Conservation (phyloP, 2,888 invertebrate species). For the Cheilosia vernalis region DNA sequence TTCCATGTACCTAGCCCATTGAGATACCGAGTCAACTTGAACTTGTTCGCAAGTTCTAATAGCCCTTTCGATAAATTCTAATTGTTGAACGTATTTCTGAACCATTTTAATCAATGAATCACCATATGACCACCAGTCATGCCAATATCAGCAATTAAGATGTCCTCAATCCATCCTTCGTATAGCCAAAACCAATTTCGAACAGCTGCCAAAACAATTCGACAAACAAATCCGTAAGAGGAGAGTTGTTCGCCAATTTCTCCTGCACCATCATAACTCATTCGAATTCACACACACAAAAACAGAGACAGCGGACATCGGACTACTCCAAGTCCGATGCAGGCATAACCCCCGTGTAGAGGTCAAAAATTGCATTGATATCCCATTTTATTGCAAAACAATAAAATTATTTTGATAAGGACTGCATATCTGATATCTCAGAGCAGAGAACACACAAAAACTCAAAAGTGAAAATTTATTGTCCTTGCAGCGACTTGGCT, state of each 20-base stretch:
- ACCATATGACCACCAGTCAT: too few species aligned
- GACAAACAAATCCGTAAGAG: slow-evolving; percentile 15
- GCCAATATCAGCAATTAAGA: slow-evolving; percentile 34
- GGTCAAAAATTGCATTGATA: slow-evolving; percentile 58
- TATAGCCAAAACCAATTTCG: slow-evolving; percentile 29
- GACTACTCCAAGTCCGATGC: slow-evolving; percentile 14
- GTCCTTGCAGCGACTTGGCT: slow-evolving; percentile 36
- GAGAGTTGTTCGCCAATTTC: slow-evolving; percentile 6
- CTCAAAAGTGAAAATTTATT: slow-evolving; percentile 59
- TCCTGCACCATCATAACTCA: slow-evolving; percentile 39
- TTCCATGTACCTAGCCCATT: too few species aligned
- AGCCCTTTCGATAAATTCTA: too few species aligned
- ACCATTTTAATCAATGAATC: too few species aligned
- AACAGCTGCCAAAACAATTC: slow-evolving; percentile 52
- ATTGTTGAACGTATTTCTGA: too few species aligned
- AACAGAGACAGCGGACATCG: too few species aligned
- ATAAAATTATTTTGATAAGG: slow-evolving; percentile 63
- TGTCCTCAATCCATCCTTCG: slow-evolving; percentile 3
- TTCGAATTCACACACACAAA: slow-evolving; percentile 13
- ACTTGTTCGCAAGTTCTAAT: too few species aligned
- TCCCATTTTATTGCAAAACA: slow-evolving; percentile 53
- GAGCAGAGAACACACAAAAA: slow-evolving; percentile 28
- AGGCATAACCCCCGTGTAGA: slow-evolving; percentile 36
- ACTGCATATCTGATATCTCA: slow-evolving; percentile 45
- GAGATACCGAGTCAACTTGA: too few species aligned